Evolutionary conservation across 2,888 invertebrate genomes (phyloP).

Genomic region (Meghimatium bilineatum): DNA sequence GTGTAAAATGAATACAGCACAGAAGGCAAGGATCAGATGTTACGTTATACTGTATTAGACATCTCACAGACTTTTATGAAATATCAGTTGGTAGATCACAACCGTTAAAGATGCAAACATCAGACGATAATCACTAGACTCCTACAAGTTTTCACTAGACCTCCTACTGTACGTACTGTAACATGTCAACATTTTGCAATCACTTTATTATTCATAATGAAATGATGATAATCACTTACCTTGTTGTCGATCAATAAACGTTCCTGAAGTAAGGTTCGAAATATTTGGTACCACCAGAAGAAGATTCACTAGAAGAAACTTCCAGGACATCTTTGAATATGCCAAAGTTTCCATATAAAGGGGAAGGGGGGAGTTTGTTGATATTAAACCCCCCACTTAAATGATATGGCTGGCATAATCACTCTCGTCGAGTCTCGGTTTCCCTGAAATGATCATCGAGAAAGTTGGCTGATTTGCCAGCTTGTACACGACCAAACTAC

Average conservation of each 20-base stretch:
- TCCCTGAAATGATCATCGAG: slow-evolving; percentile 1
- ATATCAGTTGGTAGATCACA: too few species aligned
- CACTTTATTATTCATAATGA: too few species aligned
- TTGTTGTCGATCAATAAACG: background rate
- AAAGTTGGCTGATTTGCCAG: background rate
- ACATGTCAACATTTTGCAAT: too few species aligned
- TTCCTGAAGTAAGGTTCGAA: slow-evolving; percentile 26
- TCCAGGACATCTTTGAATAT: slow-evolving; percentile 46
- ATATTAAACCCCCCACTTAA: slow-evolving; percentile 33
- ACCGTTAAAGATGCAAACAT: too few species aligned
- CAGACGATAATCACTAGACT: too few species aligned
- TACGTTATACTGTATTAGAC: too few species aligned
- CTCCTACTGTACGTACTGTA: too few species aligned
- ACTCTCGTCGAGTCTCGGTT: slow-evolving; percentile 46
- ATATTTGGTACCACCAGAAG: slow-evolving; percentile 35
- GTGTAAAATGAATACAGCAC: too few species aligned
- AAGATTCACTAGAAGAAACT: slow-evolving; percentile 37
- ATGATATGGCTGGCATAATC: slow-evolving; percentile 48
- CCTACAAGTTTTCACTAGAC: too few species aligned
- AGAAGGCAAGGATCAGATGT: too few species aligned
- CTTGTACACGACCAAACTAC: background rate
- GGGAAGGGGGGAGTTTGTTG: slow-evolving; percentile 18
- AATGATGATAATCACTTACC: background rate
- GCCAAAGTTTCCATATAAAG: slow-evolving; percentile 8
- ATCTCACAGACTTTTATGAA: too few species aligned